Evolutionary conservation across 2,797 vertebrate genomes (phyloP).

Genomic region (Dryobates pubescens): DNA sequence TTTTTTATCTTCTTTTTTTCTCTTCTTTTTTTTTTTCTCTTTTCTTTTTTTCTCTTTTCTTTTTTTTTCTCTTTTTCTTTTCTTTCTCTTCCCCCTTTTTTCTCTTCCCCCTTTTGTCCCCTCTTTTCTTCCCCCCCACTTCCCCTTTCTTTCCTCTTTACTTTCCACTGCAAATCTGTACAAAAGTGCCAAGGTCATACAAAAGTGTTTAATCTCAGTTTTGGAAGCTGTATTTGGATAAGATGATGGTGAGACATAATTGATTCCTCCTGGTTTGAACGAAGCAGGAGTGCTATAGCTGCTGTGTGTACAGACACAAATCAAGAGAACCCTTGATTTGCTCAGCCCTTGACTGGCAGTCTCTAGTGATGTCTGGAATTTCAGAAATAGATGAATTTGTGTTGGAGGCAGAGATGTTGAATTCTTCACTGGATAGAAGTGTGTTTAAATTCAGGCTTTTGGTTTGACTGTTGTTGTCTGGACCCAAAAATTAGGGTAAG

Average conservation of each 20-base stretch:
- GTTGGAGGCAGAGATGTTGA: not conserved
- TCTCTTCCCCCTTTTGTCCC: too few species aligned
- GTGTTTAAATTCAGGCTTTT: not conserved
- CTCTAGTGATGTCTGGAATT: not conserved
- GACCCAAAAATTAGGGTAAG: not conserved
- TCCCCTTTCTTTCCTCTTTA: not conserved
- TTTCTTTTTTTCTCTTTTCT: too few species aligned
- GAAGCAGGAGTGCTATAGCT: not conserved
- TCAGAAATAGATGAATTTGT: not conserved
- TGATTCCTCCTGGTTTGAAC: not conserved
- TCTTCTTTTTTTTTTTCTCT: too few species aligned
- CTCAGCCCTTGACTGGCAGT: not conserved
- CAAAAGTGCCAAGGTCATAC: not conserved
- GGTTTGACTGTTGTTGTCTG: not conserved
- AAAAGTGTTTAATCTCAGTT: not conserved
- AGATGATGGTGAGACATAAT: not conserved
- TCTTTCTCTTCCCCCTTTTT: too few species aligned
- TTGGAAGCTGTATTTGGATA: conserved; percentile 3
- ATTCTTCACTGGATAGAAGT: not conserved
- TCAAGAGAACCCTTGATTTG: not conserved
- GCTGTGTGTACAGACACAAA: not conserved
- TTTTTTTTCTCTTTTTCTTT: too few species aligned
- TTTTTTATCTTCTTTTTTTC: too few species aligned
- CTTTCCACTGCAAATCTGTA: not conserved
- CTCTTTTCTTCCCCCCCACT: not conserved